phyloP scores from a whole-genome alignment of 2,888 invertebrate genomes.

The Lepas anatifera region DNA sequence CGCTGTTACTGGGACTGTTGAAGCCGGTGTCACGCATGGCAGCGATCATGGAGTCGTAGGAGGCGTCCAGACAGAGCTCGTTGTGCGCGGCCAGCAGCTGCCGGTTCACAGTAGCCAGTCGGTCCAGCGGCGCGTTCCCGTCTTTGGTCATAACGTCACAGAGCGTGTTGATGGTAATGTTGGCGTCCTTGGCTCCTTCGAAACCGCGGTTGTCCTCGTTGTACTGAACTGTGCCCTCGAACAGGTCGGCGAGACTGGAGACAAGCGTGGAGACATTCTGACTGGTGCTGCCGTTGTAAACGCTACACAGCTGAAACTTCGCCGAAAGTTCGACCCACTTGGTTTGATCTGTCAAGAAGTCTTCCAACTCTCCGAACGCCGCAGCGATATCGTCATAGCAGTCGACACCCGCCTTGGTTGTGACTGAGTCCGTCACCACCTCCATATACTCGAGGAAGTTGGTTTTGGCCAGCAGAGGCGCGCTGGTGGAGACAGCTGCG shows the following conservation, averaged over 20 bases:
- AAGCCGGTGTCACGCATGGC: slow-evolving; percentile 53
- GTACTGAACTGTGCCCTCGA: slow-evolving; percentile 86
- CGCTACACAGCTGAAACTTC: slow-evolving; percentile 48
- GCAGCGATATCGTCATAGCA: not conserved
- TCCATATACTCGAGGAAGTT: slow-evolving; percentile 48
- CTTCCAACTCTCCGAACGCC: not conserved
- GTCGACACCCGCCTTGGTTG: not conserved
- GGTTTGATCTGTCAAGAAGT: not conserved
- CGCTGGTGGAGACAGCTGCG: slow-evolving; percentile 79
- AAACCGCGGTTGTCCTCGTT: slow-evolving; percentile 78
- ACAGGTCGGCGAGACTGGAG: slow-evolving; percentile 66
- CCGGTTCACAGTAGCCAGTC: slow-evolving; percentile 59
- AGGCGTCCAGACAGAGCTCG: slow-evolving; percentile 68
- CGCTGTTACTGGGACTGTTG: slow-evolving; percentile 41
- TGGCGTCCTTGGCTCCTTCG: slow-evolving; percentile 44
- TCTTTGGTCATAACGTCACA: slow-evolving; percentile 40
- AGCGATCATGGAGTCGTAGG: slow-evolving; percentile 59
- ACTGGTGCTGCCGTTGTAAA: slow-evolving; percentile 45
- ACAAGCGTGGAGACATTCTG: slow-evolving; percentile 69
- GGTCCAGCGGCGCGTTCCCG: slow-evolving; percentile 43
- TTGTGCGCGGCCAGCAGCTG: slow-evolving; percentile 51
- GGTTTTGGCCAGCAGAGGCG: slow-evolving; percentile 69
- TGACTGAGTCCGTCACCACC: not conserved
- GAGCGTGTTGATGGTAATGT: slow-evolving; percentile 65
- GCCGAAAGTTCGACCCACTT: not conserved